These are phyloP conservation scores for Stichopus horrens DNA, from an alignment of 53 echinoderm and acorn worm species.

Conservation along the genomic window DNA sequence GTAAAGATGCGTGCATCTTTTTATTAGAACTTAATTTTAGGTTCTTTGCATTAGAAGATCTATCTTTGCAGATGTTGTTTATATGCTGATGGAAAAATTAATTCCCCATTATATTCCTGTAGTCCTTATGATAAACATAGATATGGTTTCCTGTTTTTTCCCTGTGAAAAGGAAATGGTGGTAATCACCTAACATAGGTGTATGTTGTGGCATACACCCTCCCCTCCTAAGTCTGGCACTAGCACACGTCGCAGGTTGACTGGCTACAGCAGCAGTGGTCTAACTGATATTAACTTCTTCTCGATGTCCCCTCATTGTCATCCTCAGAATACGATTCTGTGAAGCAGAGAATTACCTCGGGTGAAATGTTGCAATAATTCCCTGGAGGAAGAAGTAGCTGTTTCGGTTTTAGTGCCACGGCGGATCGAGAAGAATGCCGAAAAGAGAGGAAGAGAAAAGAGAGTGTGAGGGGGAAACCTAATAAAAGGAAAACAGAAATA, in stretches of 20 bases:
- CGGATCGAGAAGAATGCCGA: not conserved
- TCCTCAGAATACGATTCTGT: not conserved
- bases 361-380: conserved; percentile 1
- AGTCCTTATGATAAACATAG: not conserved
- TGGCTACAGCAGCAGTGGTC: not conserved
- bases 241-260: too few relatives aligned
- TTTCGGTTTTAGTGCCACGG: not conserved
- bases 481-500: not conserved
- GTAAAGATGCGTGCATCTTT: too few relatives aligned
- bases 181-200: not conserved
- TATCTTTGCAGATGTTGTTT: too few relatives aligned
- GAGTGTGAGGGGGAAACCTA: not conserved
- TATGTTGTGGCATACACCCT: not conserved
- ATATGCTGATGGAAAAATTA: too few relatives aligned
- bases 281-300: not conserved
- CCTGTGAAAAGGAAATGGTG: not conserved
- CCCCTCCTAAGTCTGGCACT: too few relatives aligned
- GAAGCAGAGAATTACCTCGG: not conserved
- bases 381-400: not conserved
- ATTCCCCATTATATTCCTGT: too few relatives aligned
- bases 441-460: not conserved
- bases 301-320: not conserved
- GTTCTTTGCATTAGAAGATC: too few relatives aligned
- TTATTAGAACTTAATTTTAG: too few relatives aligned
- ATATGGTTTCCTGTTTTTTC: conserved; percentile 5